Evolutionary conservation across 2,888 invertebrate genomes (phyloP), one percentile per base, ranked within the genome.

Genomic region (Melinaea menophilus): DNA sequence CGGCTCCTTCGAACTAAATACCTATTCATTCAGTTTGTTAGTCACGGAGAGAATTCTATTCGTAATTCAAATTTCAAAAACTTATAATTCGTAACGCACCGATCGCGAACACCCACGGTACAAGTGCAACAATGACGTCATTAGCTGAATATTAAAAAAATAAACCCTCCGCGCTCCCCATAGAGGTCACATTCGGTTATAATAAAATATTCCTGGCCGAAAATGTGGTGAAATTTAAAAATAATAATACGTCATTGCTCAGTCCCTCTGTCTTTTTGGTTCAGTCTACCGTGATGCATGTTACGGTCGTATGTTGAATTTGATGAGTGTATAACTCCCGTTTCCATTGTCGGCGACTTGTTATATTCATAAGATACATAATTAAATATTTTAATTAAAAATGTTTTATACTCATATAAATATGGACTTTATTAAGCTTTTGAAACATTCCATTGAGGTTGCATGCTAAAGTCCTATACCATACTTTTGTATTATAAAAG

Each of bases 81-180:
- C 83, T 79, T 76, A 74, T 61, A 75, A 88, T 90, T 87, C 60
- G 87, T 48, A 70, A 84, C 82, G 84, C 90, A 85, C 87, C 82
- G 85, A 83, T 77, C 81, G 88, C 75, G 74, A 71, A 72, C 73
- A 79, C 82, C 81, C 83, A 82, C 82, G 73, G 55, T 71, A 81
- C 88, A 88, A 88, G 87, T 88, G 88, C 79, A 79, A 80, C 79
- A 81, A 83, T 86, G 82, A 85, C 81, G 80, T 82, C 81, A 84
- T 84, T 84, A 57, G 69, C 59, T 58, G 54, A 63, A 35, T 59
- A 63, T 55, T 45, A 37, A 61, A 56, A 64, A 60, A 64, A 34
- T 56, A 58, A 47, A 51, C 55, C 60, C 65, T 75, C 73, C 35
- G 5, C 0, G 1, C 2, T 59, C 31, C n/a, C 1, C 0, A 55